A percentile compares a stretch with the other conserved stretches of the same genome.
Conservation (phyloP, 2,113 vertebrate genomes). For the Bos javanicus region DNA sequence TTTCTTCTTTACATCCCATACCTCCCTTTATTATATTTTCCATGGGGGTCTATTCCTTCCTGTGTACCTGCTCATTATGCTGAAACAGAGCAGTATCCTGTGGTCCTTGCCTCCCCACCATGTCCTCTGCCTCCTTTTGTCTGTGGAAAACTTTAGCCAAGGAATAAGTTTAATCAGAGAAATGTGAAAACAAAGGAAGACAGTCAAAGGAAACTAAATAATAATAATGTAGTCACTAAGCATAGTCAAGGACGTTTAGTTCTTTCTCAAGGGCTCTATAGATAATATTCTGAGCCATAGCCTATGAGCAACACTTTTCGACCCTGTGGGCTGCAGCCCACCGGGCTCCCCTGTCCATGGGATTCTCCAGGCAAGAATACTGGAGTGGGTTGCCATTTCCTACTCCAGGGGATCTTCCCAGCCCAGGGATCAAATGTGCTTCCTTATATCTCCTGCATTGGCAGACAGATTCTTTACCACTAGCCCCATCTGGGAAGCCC, state of each 20-base stretch:
- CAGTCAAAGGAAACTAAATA: not conserved
- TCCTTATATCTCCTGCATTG: no score
- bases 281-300: not conserved
- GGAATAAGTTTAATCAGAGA: not conserved
- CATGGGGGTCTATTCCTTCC: not conserved
- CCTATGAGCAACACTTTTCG: not conserved
- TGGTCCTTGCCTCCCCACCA: not conserved
- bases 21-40: not conserved
- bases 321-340: no score
- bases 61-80: not conserved
- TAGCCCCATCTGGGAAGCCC: no score
- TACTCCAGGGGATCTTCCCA: no score
- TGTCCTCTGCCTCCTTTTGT: not conserved
- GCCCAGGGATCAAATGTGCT: no score
- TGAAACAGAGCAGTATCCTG: not conserved
- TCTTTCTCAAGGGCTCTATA: not conserved
- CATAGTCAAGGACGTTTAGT: not conserved
- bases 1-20: not conserved
- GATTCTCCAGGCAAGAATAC: no score
- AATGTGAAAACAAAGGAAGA: not conserved
- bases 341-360: no score
- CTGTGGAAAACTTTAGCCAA: not conserved
- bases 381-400: no score
- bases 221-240: not conserved
- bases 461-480: no score